A percentile compares a stretch with the other conserved stretches of the same genome.
Conservation (phyloP, 2,888 invertebrate genomes). For the Lampropteryx suffumata region DNA sequence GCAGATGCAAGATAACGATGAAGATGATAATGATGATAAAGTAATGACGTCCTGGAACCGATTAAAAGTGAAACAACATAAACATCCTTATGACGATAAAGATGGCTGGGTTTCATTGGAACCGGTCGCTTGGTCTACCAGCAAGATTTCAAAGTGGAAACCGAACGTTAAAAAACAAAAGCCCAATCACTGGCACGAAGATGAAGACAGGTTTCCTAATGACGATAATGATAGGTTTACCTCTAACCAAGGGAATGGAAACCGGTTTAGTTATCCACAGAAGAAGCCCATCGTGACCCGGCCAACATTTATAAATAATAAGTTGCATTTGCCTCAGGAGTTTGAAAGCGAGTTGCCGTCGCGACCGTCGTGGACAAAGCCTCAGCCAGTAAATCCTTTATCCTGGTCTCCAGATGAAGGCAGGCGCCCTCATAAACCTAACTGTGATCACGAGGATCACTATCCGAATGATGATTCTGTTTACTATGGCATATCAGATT, state of each 20-base stretch:
- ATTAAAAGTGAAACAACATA: conserved; percentile 79
- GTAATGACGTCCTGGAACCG: conserved; percentile 78
- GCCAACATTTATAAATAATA: conserved; percentile 70
- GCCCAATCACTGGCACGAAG: conserved; percentile 69
- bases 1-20: conserved; percentile 42
- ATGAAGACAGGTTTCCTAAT: conserved; percentile 56
- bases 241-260: conserved; percentile 53
- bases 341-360: conserved; percentile 69
- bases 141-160: conserved; percentile 92
- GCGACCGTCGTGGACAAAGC: conserved; percentile 68
- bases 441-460: conserved; percentile 65
- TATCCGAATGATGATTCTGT: conserved; percentile 58
- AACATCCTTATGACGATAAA: conserved; percentile 86
- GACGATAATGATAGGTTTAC: conserved; percentile 40
- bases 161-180: conserved; percentile 83
- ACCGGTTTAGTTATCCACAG: conserved; percentile 56
- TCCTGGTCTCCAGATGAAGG: conserved; percentile 72
- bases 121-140: conserved; percentile 90
- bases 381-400: conserved; percentile 52
- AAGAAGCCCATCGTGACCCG: conserved; percentile 62
- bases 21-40: conserved; percentile 53
- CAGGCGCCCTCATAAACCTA: conserved; percentile 68
- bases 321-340: conserved; percentile 59
- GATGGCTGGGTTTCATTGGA: conserved; percentile 91
- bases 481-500: conserved; percentile 70